phyloP scores from a whole-genome alignment of 2,113 vertebrate species.

The Leptobrachium ailaonicum region DNA sequence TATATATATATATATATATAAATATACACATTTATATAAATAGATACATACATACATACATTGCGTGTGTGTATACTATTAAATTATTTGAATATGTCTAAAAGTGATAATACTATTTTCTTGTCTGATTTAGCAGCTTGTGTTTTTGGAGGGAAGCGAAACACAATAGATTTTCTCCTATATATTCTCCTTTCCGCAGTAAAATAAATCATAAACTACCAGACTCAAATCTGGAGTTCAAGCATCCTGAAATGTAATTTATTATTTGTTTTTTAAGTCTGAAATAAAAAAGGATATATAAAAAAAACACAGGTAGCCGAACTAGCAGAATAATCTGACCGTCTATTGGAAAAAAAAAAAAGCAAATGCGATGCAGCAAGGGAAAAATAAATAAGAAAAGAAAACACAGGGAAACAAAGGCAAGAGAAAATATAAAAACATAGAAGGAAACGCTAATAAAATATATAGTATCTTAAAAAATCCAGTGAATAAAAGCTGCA shows the following conservation, averaged over 20 bases:
- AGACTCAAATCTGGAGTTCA: background rate
- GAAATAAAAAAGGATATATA: background rate
- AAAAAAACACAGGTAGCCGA: background rate
- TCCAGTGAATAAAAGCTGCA: too few species aligned
- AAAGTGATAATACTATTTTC: too few species aligned
- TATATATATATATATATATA: too few species aligned
- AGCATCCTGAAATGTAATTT: conserved; percentile 9
- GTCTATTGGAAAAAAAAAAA: background rate
- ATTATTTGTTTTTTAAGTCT: background rate
- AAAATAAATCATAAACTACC: background rate
- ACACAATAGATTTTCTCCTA: background rate
- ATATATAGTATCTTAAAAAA: too few species aligned
- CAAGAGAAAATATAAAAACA: background rate
- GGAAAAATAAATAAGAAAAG: background rate
- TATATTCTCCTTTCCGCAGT: background rate
- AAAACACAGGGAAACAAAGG: background rate
- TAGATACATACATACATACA: too few species aligned
- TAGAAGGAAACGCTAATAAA: background rate
- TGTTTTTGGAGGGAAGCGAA: background rate
- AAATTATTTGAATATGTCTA: too few species aligned
- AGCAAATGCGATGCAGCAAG: background rate
- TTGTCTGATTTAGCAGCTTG: too few species aligned
- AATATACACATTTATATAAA: too few species aligned
- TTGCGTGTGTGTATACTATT: too few species aligned
- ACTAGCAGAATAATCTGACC: background rate